phyloP scores from a whole-genome alignment of 2,797 vertebrate genomes.

The Channallabes apus region DNA sequence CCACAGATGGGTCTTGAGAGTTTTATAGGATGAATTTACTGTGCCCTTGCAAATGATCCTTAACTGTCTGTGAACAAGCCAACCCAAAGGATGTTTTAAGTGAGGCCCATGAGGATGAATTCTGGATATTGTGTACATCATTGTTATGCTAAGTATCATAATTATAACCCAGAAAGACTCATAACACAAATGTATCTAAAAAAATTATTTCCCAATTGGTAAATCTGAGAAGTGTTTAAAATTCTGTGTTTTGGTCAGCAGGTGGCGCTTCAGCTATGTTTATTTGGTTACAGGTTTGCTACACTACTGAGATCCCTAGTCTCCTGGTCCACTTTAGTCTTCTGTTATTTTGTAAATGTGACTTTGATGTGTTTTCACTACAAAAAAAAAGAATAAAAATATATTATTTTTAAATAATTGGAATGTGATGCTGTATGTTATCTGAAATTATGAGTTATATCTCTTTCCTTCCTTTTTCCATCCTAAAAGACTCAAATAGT shows the following conservation, averaged over 20 bases:
- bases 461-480: neutral
- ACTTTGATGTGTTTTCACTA: slow-evolving; percentile 3
- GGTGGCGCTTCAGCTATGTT: slow-evolving; percentile 41
- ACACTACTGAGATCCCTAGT: neutral
- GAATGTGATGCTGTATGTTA: neutral
- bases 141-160: neutral
- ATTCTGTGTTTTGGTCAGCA: slow-evolving; percentile 31
- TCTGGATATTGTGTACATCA: slow-evolving; percentile 17
- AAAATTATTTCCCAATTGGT: neutral
- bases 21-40: slow-evolving; percentile 52
- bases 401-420: neutral
- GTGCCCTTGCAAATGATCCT: slow-evolving; percentile 28
- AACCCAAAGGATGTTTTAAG: slow-evolving; percentile 35
- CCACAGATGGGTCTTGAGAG: slow-evolving; percentile 47
- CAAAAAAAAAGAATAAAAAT: neutral
- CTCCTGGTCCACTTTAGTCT: neutral
- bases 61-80: slow-evolving; percentile 25
- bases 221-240: neutral
- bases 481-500: neutral
- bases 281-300: neutral
- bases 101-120: slow-evolving; percentile 22
- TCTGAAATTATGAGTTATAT: neutral
- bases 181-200: neutral
- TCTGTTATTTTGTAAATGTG: neutral
- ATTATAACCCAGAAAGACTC: neutral